Base-by-base conservation (phyloP, 2,797 vertebrate species). In the Chaunax sp. region DNA sequence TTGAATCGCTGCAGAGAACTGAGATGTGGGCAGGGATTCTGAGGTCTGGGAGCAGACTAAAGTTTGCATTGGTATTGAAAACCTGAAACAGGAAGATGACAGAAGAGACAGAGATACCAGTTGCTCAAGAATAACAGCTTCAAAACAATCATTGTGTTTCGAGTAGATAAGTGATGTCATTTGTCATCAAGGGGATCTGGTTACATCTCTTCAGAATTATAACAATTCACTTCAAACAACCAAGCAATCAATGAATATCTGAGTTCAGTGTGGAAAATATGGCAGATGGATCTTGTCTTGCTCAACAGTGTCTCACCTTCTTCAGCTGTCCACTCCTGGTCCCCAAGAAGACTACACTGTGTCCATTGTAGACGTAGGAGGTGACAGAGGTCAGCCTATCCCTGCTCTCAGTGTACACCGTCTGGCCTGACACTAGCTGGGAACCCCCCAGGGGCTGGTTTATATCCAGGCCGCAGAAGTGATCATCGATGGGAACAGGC, bases 401-500 rank as follows among this genome's bases (percentile, higher is more conserved):
- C 18, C 94, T 92, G 88, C 89, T 94, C 72, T 97, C 96, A 0
- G 94, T 95, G 82, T 94, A 98, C 40, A 98, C 86, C 0, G 88
- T 94, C 81, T 90, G 90, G 10, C 97, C 97, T 0, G 96, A 95
- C 81, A 99, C 96, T 2, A 97, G 93, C 35, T 90, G 93, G 0
- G 95, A 97, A 65, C 97, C 97, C 58, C 97, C 97, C 30, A 99
- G 92, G 1, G 44, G 97, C 85, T 99, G 97, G 92, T 99, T 99
- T 87, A 99, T 99, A 85, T 98, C 97, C 38, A 98, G 89, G 75
- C 97, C 97, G 1, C 97, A 99, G 93, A 99, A 99, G 56, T 96
- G 95, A 86, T 99, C 97, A 51, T 98, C 96, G 0, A 99, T 99
- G 68, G 97, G 97, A 52, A 99, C 97, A 3, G 97, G 97, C 97